Evolutionary conservation across 2,113 vertebrate species (phyloP).

Genomic region (Bubo blakistoni): DNA sequence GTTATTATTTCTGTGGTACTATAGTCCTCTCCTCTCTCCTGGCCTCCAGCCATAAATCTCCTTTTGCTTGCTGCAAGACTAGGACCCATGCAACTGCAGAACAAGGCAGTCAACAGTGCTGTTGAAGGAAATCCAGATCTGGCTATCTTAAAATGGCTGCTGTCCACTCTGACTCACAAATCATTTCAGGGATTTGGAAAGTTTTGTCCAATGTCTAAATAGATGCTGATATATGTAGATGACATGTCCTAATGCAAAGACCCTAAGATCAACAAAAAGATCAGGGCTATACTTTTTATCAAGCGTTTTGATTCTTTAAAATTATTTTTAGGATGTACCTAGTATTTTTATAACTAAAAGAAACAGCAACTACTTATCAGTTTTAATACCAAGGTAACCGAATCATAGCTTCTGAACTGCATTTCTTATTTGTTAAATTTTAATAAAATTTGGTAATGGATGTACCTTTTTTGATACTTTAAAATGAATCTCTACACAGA

Average conservation of each 20-base stretch:
- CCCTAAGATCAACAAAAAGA: background rate
- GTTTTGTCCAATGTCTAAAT: background rate
- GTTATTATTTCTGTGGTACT: background rate
- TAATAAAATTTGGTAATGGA: background rate
- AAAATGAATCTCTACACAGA: background rate
- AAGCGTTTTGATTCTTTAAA: background rate
- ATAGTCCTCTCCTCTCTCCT: background rate
- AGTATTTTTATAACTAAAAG: background rate
- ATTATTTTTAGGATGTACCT: background rate
- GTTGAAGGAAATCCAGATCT: background rate
- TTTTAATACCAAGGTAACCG: background rate
- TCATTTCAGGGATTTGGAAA: fast-evolving
- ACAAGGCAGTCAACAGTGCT: background rate
- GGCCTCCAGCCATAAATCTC: background rate
- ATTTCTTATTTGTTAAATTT: background rate
- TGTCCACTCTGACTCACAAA: background rate
- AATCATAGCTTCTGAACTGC: background rate
- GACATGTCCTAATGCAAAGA: background rate
- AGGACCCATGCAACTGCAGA: background rate
- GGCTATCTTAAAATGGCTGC: background rate
- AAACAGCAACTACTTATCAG: background rate
- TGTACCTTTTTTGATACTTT: background rate
- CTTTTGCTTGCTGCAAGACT: background rate
- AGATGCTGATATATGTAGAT: background rate
- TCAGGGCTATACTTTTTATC: background rate